Evolutionary conservation across 1,140 invertebrate genomes (phyloP).

Genomic region (Eupristina koningsbergeri): DNA sequence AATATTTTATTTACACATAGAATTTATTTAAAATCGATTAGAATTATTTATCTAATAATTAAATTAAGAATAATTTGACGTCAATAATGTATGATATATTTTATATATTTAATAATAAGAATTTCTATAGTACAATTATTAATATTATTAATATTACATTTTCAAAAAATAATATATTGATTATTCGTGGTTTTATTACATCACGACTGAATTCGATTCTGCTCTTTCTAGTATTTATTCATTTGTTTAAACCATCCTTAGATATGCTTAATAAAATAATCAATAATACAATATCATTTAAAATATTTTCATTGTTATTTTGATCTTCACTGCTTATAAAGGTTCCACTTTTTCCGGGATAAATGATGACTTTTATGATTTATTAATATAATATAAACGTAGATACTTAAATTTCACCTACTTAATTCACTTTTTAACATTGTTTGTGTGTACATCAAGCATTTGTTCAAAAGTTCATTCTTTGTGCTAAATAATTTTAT

Average conservation of each 20-base stretch:
- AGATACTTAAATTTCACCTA: slow-evolving; percentile 26
- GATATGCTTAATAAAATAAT: background rate
- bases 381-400: slow-evolving; percentile 2
- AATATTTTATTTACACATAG: slow-evolving; percentile 6
- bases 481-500: too few species aligned
- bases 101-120: slow-evolving; percentile 24
- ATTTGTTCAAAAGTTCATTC: too few species aligned
- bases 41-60: too few species aligned
- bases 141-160: background rate
- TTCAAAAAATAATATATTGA: background rate
- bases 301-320: background rate
- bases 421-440: background rate
- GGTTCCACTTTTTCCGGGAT: background rate
- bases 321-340: background rate
- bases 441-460: too few species aligned
- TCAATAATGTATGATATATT: slow-evolving; percentile 29
- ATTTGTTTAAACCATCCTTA: slow-evolving; percentile 1
- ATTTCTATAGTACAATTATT: too few species aligned
- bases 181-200: slow-evolving; percentile 3
- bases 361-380: background rate
- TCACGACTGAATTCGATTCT: slow-evolving; percentile 38
- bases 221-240: slow-evolving; percentile 31
- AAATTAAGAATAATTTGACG: background rate
- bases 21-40: too few species aligned
- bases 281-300: background rate